A percentile compares a stretch with the other conserved stretches of the same genome.
Conservation (phyloP, 2,797 vertebrate species). For the Rhynchonycteris naso region DNA sequence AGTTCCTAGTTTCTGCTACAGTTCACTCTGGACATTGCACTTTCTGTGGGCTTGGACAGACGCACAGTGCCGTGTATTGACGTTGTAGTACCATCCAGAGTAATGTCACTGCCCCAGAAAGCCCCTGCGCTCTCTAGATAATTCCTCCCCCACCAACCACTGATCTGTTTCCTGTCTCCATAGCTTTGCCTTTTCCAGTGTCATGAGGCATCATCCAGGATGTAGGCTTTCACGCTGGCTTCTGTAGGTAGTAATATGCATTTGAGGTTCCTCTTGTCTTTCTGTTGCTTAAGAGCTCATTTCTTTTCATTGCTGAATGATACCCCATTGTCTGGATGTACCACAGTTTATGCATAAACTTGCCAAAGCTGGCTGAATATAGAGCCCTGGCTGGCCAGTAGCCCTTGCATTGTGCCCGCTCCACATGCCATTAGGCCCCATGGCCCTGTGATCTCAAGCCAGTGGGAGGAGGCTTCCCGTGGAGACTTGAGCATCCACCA, state of each 20-base stretch:
- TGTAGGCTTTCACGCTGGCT: not conserved
- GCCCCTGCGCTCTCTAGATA: not conserved
- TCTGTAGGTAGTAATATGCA: not conserved
- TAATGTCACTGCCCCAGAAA: not conserved
- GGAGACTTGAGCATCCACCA: not conserved
- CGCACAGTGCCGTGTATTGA: not conserved
- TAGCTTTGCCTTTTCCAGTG: not conserved
- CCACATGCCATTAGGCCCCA: accelerated
- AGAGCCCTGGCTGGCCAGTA: not conserved
- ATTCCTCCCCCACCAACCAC: not conserved
- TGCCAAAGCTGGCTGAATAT: not conserved
- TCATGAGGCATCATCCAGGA: not conserved
- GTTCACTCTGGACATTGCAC: too few relatives aligned
- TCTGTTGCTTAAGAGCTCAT: not conserved
- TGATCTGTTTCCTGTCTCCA: not conserved
- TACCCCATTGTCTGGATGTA: not conserved
- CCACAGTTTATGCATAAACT: not conserved
- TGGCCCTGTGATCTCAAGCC: not conserved
- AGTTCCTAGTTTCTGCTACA: not conserved
- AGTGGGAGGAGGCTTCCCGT: not conserved
- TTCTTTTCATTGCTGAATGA: not conserved
- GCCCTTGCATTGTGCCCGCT: not conserved
- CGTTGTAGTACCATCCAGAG: too few relatives aligned
- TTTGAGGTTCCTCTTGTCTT: not conserved
- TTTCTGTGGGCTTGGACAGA: not conserved